Evolutionary conservation across 2,113 vertebrate species (phyloP), one percentile per base, ranked within the genome.

Genomic region (Sylvietta virens): DNA sequence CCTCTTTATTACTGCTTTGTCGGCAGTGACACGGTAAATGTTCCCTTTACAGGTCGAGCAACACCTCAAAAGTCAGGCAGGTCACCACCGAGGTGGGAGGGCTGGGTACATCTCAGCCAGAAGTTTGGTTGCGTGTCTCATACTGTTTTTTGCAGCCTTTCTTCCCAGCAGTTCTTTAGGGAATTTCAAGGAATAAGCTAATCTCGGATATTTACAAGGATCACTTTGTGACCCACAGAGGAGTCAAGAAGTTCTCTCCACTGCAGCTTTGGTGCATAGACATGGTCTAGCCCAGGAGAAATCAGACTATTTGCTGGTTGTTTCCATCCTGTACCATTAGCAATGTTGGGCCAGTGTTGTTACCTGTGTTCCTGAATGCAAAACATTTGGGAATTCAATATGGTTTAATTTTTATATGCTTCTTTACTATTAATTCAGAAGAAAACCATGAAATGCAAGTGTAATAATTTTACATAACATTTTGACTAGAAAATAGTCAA

Each of bases 291-390:
- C 37, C 53, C 39, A 17, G 56, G 28, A 76, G 71, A 62, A 91
- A 71, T 18, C 31, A 14, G 28, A 6, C 6, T 9, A 10, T 9
- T 23, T 1, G 4, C 4, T 65, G 4, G 12, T 48, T 14, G 3
- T 33, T 44, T 33, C 40, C 19, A 30, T 33, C 58, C 42, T 50
- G 33, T 30, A 27, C 19, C 1, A 0, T 42, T 37, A 42, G 26
- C 40, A 21, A 22, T 24, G 4, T 5, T 1, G 1, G 23, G 13
- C 54, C 42, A 20, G 10, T 0, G 0, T 7, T 37, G 26, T 47
- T n/a, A 44, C 42, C 22, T 45, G 4, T 7, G 7, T 31, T 73
- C 35, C 69, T 45, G 37, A 69, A 42, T 17, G 42, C 19, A 50
- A 54, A 65, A 27, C 15, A 10, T 26, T 35, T 60, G 39, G 30